These are phyloP conservation scores for Momotus momota DNA, from an alignment of 2,797 vertebrate species.

Conservation along the genomic window DNA sequence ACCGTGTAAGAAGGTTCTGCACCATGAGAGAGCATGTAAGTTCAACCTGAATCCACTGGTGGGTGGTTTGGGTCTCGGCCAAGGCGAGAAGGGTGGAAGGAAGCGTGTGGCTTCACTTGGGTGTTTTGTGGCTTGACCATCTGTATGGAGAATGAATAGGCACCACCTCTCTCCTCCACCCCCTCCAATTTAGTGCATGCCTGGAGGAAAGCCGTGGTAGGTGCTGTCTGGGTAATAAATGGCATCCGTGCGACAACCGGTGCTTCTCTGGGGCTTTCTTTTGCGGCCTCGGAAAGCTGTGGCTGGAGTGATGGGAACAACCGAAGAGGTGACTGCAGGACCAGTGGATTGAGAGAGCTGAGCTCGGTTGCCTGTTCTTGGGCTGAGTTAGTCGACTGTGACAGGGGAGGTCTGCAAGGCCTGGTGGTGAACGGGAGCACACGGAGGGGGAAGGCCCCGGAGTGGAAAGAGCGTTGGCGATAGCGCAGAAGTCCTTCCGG, in stretches of 20 bases:
- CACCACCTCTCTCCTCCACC: background rate
- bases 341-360: background rate
- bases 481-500: background rate
- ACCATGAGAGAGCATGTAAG: background rate
- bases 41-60: background rate
- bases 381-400: background rate
- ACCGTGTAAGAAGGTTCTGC: background rate
- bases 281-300: no score
- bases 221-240: rapidly evolving
- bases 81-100: background rate
- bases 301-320: background rate
- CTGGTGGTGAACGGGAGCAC: background rate
- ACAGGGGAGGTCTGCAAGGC: background rate
- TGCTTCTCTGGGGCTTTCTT: background rate
- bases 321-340: background rate
- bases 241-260: background rate
- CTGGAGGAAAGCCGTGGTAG: background rate
- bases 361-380: background rate
- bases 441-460: rapidly evolving
- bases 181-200: background rate
- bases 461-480: background rate
- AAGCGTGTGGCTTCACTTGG: background rate
- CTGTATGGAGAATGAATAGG: background rate
- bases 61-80: background rate
- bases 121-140: background rate